phyloP scores from a whole-genome alignment of 2,113 vertebrate genomes.

The Hypocryptadius cinnamomeus region DNA sequence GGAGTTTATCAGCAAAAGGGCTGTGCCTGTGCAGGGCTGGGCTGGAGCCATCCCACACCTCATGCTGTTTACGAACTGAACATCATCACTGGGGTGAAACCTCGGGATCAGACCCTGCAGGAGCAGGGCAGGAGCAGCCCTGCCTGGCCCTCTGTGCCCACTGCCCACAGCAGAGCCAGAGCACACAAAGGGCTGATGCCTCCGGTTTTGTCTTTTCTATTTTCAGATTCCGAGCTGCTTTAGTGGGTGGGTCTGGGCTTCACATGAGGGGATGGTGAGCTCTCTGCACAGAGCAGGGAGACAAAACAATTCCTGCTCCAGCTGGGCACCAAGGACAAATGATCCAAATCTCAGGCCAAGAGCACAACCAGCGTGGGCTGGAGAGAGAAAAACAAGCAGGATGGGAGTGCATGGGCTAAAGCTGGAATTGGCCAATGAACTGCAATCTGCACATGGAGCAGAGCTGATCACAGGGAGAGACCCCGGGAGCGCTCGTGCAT shows the following conservation, averaged over 20 bases:
- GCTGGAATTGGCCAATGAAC: not conserved
- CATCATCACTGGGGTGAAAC: too few species aligned
- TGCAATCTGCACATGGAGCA: not conserved
- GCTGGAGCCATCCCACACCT: not conserved
- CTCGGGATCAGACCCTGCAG: not conserved
- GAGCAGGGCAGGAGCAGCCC: not conserved
- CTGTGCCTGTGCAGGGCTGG: not conserved
- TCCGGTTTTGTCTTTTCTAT: not conserved
- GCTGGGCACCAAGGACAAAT: too few species aligned
- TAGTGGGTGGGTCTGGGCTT: not conserved
- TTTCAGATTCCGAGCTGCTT: not conserved
- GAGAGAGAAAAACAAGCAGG: too few species aligned
- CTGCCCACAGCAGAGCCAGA: not conserved
- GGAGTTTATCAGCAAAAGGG: not conserved
- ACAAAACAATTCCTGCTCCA: too few species aligned
- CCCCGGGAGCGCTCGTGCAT: not conserved
- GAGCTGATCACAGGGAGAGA: not conserved
- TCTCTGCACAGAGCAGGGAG: too few species aligned
- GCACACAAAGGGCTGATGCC: accelerated
- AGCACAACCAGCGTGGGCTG: too few species aligned
- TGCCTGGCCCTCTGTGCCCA: not conserved
- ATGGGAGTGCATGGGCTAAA: too few species aligned
- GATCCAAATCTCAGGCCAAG: too few species aligned
- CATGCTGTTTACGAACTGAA: not conserved
- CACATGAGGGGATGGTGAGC: not conserved